Conservation (phyloP, 2,888 invertebrate genomes). For the Microchrysa polita region DNA sequence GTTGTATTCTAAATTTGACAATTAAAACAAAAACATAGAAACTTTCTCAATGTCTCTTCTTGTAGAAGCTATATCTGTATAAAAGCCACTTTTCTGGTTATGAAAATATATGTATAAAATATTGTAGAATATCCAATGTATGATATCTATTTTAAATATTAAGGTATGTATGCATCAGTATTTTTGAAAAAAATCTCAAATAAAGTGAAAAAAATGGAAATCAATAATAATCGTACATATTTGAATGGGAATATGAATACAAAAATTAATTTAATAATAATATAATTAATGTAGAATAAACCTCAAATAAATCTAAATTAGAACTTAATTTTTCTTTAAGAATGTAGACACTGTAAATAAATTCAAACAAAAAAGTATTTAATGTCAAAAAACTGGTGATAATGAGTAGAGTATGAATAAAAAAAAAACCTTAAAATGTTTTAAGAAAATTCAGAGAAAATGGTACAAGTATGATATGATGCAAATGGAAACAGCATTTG, state of each 20-base stretch:
- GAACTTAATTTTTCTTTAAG: background rate
- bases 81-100: slow-evolving; percentile 37
- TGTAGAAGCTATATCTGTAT: slow-evolving; percentile 40
- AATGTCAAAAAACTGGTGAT: slow-evolving; percentile 43
- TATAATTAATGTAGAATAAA: background rate
- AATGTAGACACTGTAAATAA: slow-evolving; percentile 33
- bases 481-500: no score
- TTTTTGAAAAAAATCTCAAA: background rate
- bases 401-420: slow-evolving; percentile 25
- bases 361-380: background rate
- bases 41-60: slow-evolving; percentile 33
- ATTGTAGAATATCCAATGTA: no score
- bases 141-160: slow-evolving; percentile 10
- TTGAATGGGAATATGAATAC: no score
- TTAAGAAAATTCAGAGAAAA: no score
- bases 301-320: background rate
- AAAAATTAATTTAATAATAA: slow-evolving; percentile 3
- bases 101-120: background rate
- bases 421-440: background rate
- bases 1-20: background rate
- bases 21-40: no score
- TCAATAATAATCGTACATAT: no score
- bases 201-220: slow-evolving; percentile 15
- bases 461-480: no score
- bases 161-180: background rate